A percentile compares a stretch with the other conserved stretches of the same genome.
phyloP scores from a whole-genome alignment of 2,797 vertebrate species.

The Gallinago solitaria region DNA sequence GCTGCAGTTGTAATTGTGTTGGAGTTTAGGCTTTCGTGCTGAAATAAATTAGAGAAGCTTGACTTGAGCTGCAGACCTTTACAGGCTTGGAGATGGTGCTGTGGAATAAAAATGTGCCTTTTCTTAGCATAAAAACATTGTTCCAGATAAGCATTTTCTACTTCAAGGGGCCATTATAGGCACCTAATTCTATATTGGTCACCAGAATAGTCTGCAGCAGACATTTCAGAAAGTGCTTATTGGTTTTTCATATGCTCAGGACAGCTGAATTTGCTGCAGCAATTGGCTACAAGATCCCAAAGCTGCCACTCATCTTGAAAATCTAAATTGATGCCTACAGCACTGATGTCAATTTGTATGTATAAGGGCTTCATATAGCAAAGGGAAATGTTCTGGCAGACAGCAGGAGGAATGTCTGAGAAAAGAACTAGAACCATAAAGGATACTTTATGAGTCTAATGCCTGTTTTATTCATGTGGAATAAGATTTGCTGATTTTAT shows the following conservation, averaged over 20 bases:
- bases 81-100: neutral
- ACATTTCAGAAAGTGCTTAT: conserved; percentile 24
- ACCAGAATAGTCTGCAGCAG: conserved; percentile 41
- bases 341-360: conserved; percentile 51
- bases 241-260: conserved; percentile 48
- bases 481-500: conserved; percentile 19
- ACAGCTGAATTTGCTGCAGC: conserved; percentile 21
- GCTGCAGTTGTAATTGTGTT: neutral
- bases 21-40: neutral
- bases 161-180: neutral
- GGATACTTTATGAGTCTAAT: conserved; percentile 1
- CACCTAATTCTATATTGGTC: conserved; percentile 51
- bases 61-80: neutral
- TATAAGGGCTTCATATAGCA: conserved; percentile 57
- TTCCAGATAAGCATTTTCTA: neutral
- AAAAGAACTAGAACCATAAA: neutral
- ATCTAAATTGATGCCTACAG: conserved; percentile 64
- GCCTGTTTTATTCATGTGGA: conserved; percentile 32
- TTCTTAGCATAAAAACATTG: conserved; percentile 20
- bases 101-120: neutral
- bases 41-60: neutral
- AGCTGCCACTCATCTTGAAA: conserved; percentile 65
- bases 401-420: conserved; percentile 43
- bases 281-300: conserved; percentile 46
- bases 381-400: conserved; percentile 56